Evolutionary conservation across 2,113 vertebrate species (phyloP).

Genomic region (Anhinga rufa): DNA sequence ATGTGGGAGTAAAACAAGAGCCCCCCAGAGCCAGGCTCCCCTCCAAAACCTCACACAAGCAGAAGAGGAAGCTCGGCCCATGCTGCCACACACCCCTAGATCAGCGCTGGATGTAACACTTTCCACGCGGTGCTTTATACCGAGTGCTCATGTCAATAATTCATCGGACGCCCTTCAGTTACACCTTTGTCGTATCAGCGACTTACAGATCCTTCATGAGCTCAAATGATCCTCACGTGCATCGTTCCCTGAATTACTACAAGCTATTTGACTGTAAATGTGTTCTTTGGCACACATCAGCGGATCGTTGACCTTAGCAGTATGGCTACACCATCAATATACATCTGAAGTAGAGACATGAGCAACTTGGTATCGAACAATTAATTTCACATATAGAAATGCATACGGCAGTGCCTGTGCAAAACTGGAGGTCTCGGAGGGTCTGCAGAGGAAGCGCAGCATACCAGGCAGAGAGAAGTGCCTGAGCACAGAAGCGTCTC

Average conservation of each 20-base stretch:
- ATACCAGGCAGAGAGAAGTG: background rate
- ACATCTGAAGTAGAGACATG: background rate
- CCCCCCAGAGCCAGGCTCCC: background rate
- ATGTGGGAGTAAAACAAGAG: background rate
- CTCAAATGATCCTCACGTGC: background rate
- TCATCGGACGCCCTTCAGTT: background rate
- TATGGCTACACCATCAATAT: background rate
- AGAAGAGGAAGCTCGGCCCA: background rate
- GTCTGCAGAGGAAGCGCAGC: background rate
- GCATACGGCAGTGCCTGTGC: background rate
- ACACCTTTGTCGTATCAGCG: background rate
- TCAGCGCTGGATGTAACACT: background rate
- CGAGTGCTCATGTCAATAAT: background rate
- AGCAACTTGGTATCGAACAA: background rate
- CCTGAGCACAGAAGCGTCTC: fast-evolving
- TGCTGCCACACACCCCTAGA: fast-evolving
- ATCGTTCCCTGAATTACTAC: conserved; percentile 12
- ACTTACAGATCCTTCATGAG: background rate
- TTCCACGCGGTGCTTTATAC: background rate
- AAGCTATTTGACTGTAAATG: conserved; percentile 52
- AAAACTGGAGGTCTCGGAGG: background rate
- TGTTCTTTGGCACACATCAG: conserved; percentile 42
- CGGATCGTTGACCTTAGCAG: background rate
- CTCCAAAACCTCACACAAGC: background rate
- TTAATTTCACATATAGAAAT: background rate